A percentile compares a stretch with the other conserved stretches of the same genome.
phyloP scores from a whole-genome alignment of 1,140 invertebrate species.

The Delia radicum region DNA sequence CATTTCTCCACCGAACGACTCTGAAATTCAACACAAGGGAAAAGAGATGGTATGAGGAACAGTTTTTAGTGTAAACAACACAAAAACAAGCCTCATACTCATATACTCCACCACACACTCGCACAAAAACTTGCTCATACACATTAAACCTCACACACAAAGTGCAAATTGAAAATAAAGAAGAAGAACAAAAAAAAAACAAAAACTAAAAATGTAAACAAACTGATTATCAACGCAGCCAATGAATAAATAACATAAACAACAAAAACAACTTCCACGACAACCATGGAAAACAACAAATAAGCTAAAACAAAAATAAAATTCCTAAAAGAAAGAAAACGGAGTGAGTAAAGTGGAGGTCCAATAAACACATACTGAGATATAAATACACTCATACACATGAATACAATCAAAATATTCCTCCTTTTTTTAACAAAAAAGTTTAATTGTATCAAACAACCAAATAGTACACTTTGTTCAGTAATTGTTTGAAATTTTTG shows the following conservation, averaged over 20 bases:
- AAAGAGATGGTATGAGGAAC: neutral
- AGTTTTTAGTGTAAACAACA: neutral
- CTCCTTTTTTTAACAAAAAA: neutral
- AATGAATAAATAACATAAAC: conserved; percentile 52
- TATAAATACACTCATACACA: neutral
- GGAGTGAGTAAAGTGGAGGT: neutral
- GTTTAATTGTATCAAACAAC: too few species aligned
- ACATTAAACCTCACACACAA: neutral
- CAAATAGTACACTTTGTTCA: too few species aligned
- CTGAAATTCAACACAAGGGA: neutral
- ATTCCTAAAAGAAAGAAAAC: neutral
- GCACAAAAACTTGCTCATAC: neutral
- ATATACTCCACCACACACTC: neutral
- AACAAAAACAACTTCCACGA: neutral
- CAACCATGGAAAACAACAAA: neutral
- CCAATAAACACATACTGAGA: neutral
- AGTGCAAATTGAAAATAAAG: neutral
- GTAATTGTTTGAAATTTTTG: too few species aligned
- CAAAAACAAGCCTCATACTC: neutral
- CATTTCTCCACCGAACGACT: too few species aligned
- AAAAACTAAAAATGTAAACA: conserved; percentile 53
- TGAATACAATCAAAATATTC: neutral
- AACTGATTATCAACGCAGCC: conserved; percentile 55
- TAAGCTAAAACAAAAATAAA: neutral
- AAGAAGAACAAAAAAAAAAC: neutral